Conservation (phyloP, 23 tunicate species). For the Halocynthia aurantium region DNA sequence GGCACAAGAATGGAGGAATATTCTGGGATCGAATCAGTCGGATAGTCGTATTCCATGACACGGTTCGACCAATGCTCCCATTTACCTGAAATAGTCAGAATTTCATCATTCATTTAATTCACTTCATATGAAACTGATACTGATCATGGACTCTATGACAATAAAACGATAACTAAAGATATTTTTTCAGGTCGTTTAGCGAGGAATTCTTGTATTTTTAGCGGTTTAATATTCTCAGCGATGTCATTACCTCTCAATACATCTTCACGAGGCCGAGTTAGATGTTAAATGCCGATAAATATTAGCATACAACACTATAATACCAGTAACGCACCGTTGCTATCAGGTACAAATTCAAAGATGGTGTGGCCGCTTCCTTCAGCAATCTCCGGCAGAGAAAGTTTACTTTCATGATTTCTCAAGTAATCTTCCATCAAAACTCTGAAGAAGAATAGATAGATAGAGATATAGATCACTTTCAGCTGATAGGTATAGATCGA, state of each 20-base stretch:
- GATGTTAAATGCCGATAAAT: not conserved
- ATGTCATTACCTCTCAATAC: not conserved
- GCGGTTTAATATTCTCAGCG: not conserved
- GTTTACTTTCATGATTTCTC: constrained; percentile 44
- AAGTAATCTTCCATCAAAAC: constrained; percentile 81
- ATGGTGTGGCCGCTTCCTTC: constrained; percentile 76
- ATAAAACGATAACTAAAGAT: no score
- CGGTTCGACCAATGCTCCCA: constrained; percentile 99
- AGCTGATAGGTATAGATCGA: not conserved
- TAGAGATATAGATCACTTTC: not conserved
- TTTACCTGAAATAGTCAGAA: constrained; percentile 28
- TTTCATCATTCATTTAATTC: no score
- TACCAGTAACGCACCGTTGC: constrained; percentile 22
- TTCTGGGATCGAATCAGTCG: constrained; percentile 81
- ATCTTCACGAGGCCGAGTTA: not conserved
- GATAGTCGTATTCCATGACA: constrained; percentile 79
- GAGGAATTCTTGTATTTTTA: not conserved
- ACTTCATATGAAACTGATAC: no score
- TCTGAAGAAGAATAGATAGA: constrained; percentile 26
- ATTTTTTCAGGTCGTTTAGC: no score
- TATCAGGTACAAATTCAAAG: constrained; percentile 85
- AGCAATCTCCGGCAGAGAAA: constrained; percentile 67
- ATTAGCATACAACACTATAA: not conserved
- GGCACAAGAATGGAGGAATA: constrained; percentile 94
- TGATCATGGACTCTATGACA: no score